These are phyloP conservation scores for Myzus persicae DNA, from an alignment of 1,140 invertebrate genomes.

Conservation along the genomic window DNA sequence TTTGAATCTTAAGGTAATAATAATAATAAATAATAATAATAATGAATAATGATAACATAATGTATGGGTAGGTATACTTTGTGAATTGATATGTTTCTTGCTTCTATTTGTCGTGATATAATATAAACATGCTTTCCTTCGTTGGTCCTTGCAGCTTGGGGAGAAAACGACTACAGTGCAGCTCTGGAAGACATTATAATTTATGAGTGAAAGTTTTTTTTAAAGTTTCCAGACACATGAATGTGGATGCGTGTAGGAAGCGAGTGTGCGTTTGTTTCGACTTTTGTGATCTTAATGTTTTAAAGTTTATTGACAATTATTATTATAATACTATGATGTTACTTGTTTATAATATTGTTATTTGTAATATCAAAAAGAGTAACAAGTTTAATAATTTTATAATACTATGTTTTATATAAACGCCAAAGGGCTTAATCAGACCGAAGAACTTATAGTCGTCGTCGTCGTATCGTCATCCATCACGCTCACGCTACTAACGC, in stretches of 20 bases:
- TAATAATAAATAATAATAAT: too few relatives aligned
- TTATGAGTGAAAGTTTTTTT: too few relatives aligned
- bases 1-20: neutral
- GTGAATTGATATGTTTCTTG: neutral
- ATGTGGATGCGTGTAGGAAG: neutral
- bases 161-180: neutral
- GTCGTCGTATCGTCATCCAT: slow-evolving; percentile 20
- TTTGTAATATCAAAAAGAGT: too few relatives aligned
- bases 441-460: neutral
- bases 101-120: neutral
- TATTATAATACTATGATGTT: neutral
- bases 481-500: neutral
- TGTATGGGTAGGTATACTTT: neutral
- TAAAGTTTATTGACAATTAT: neutral
- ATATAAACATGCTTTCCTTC: neutral
- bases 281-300: neutral
- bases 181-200: neutral
- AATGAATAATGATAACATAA: too few relatives aligned
- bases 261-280: neutral
- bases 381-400: neutral
- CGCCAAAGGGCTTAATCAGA: neutral
- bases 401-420: neutral
- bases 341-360: neutral
- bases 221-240: neutral
- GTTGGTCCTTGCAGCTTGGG: neutral